Conservation (phyloP, 2,113 vertebrate species). For the Phyllostomus hastatus region DNA sequence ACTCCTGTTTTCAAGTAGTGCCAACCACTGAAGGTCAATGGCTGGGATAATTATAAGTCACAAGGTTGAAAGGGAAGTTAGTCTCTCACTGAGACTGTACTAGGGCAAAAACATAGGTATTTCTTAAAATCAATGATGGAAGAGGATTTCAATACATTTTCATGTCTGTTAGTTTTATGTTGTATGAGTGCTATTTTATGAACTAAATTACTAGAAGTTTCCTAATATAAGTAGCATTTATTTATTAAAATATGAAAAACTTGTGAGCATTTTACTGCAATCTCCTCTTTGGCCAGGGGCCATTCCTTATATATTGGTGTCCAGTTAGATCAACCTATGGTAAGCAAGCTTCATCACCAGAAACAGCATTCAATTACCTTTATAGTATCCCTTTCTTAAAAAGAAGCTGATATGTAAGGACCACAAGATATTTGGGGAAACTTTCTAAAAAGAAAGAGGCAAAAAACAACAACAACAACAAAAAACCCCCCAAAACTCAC, state of each 20-base stretch:
- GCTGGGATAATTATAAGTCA: not conserved
- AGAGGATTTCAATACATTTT: not conserved
- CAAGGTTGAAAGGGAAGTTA: not conserved
- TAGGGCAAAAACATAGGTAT: not conserved
- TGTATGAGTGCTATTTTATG: not conserved
- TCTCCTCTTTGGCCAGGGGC: not conserved
- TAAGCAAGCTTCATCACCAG: not conserved
- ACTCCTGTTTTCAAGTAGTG: constrained; percentile 13
- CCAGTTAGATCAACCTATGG: not conserved
- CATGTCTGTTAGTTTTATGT: constrained; percentile 1
- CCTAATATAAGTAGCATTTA: constrained; percentile 10
- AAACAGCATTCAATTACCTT: not conserved
- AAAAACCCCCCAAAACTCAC: not conserved
- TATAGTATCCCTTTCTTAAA: not conserved
- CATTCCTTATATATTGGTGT: not conserved
- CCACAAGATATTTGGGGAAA: not conserved
- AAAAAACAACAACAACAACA: not conserved
- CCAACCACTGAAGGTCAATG: not conserved
- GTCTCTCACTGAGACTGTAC: not conserved
- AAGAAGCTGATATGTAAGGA: not conserved
- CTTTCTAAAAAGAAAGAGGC: not conserved
- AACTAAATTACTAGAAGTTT: not conserved
- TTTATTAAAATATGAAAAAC: not conserved
- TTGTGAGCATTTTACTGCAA: not conserved
- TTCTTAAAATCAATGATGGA: not conserved